phyloP scores from a whole-genome alignment of 2,888 invertebrate genomes.

The Electrophaes corylata region DNA sequence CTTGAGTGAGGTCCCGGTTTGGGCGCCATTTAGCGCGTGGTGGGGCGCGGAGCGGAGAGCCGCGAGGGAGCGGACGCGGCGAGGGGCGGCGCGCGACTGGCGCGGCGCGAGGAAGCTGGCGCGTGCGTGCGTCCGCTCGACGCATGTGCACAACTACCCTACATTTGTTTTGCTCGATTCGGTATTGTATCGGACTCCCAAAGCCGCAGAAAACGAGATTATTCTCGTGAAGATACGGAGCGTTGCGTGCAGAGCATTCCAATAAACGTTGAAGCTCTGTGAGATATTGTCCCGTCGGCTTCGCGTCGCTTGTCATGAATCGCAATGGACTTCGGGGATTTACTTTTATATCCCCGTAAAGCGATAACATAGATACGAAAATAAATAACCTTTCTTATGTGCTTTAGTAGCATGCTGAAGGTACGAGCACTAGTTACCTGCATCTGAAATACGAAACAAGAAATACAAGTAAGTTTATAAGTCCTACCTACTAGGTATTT shows the following conservation, averaged over 20 bases:
- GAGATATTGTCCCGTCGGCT: conserved; percentile 60
- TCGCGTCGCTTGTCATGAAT: conserved; percentile 57
- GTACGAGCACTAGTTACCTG: no score
- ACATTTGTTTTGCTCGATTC: conserved; percentile 75
- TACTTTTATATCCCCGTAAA: conserved; percentile 26
- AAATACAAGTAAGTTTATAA: no score
- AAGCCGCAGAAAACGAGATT: conserved; percentile 75
- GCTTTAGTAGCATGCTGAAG: background rate
- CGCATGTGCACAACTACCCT: conserved; percentile 70
- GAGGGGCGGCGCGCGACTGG: conserved; percentile 73
- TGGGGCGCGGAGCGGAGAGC: conserved; percentile 50
- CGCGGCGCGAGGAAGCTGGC: conserved; percentile 47
- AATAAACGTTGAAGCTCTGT: conserved; percentile 60
- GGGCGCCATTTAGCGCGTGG: conserved; percentile 81
- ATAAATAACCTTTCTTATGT: background rate
- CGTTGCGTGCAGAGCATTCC: conserved; percentile 60
- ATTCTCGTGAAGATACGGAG: conserved; percentile 67
- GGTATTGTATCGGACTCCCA: conserved; percentile 53
- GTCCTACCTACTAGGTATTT: no score
- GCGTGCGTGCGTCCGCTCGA: conserved; percentile 62
- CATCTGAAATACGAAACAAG: no score
- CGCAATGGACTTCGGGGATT: conserved; percentile 47
- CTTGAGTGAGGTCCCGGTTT: conserved; percentile 69
- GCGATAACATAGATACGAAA: conserved; percentile 13
- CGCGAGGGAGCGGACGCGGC: conserved; percentile 59